These are phyloP conservation scores for Pteromalus puparum DNA, from an alignment of 1,140 invertebrate species.

Conservation along the genomic window DNA sequence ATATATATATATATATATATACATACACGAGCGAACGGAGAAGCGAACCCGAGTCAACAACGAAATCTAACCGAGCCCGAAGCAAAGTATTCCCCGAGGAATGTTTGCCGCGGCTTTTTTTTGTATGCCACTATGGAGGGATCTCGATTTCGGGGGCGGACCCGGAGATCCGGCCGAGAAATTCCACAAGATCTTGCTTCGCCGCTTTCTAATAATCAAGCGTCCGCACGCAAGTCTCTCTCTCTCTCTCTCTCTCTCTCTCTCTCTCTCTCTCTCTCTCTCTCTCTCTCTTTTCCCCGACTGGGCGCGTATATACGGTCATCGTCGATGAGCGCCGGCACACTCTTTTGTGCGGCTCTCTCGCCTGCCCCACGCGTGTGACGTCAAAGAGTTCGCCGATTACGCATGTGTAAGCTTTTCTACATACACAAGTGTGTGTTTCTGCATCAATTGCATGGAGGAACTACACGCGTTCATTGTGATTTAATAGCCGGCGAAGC, in stretches of 20 bases:
- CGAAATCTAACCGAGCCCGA: neutral
- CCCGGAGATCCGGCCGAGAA: no score
- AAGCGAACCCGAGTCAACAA: neutral
- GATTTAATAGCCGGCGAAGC: no score
- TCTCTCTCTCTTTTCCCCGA: no score
- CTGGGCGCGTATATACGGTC: no score
- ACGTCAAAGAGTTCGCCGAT: neutral
- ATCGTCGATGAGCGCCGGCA: no score
- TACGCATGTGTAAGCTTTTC: neutral
- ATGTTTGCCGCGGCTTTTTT: neutral
- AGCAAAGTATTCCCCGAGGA: slow-evolving; percentile 4
- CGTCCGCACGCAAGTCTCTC: neutral
- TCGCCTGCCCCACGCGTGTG: neutral
- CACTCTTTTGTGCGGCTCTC: no score
- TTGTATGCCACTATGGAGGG: neutral
- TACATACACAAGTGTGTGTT: neutral
- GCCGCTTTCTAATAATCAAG: no score
- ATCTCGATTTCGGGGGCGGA: neutral
- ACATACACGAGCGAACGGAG: neutral
- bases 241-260: no score
- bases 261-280: no score
- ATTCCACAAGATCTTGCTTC: no score
- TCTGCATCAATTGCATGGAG: neutral
- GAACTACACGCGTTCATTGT: neutral
- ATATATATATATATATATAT: no score